A percentile compares a stretch with the other conserved stretches of the same genome.
Conservation (phyloP, 2,888 invertebrate genomes). For the Scaptomyza polygonia region DNA sequence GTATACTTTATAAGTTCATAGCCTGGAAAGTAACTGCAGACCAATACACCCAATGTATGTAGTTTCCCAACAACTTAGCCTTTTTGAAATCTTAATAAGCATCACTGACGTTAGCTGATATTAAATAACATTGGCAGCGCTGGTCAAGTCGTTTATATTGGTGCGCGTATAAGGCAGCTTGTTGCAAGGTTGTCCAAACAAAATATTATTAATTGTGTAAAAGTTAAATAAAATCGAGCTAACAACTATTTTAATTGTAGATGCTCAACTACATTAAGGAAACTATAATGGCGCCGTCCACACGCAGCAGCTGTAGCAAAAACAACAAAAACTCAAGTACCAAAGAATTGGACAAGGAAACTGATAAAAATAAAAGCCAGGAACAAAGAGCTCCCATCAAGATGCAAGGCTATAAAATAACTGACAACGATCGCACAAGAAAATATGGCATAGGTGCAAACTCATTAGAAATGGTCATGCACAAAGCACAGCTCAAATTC, state of each 20-base stretch:
- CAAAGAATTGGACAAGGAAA: conserved; percentile 37
- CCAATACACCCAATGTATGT: not conserved
- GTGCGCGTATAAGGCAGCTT: conserved; percentile 63
- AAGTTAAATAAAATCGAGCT: not conserved
- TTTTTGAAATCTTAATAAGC: not conserved
- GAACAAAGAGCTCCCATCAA: conserved; percentile 17
- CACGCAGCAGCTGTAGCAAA: conserved; percentile 52
- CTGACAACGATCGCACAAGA: conserved; percentile 81
- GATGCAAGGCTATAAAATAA: conserved; percentile 84
- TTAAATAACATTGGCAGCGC: conserved; percentile 31
- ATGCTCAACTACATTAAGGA: conserved; percentile 72
- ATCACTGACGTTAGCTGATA: conserved; percentile 12
- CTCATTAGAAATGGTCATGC: conserved; percentile 79
- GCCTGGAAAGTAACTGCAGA: not conserved
- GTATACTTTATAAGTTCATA: not conserved
- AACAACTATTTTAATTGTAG: conserved; percentile 11
- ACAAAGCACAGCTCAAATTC: conserved; percentile 82
- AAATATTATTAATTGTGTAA: conserved; percentile 8
- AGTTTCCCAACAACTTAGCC: not conserved
- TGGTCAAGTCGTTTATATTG: conserved; percentile 34
- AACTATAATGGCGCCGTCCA: conserved; percentile 68
- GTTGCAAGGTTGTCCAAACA: conserved; percentile 60
- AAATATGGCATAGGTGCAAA: conserved; percentile 84
- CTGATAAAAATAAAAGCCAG: conserved; percentile 31
- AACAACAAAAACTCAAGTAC: conserved; percentile 9